Evolutionary conservation across 2,113 vertebrate genomes (phyloP), one percentile per base, ranked within the genome.

Genomic region (Callocephalon fimbriatum): DNA sequence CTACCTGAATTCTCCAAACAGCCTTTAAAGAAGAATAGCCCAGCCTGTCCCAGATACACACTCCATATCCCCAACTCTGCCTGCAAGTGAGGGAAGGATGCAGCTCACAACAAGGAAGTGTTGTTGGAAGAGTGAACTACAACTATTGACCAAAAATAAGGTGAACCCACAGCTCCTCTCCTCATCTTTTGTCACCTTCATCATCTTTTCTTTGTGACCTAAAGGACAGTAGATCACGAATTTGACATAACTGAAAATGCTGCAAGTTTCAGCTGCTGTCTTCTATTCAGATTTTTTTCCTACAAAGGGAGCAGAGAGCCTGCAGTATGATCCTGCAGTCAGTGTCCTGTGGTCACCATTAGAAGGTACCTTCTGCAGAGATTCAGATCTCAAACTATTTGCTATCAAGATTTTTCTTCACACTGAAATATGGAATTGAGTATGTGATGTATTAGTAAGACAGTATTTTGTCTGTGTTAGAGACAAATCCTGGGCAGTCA

Each of bases 301-400:
- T 42, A 45, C 9, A 71, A 77, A 54, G 48, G 29, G 8, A 71
- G 25, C 26, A 38, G 62, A 67, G 12, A 56, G 6, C 15, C 47
- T 32, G 15, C 5, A 18, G 23, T 38, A 48, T 0, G 2, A 44
- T 26, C 17, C 18, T 1, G 1, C 6, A 40, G 27, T 14, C 38
- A n/a, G 20, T 22, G n/a, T 73, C 14, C 42, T 82, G 29, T 6
- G 1, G 16, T 37, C 63, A 48, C 31, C 1, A 0, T 53, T 56
- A 56, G 9, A 54, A 38, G 17, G 25, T 50, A 22, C 26, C 26
- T 72, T 44, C 56, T 47, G 31, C 16, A 68, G 45, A 65, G 6
- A 12, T 51, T 67, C 45, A 76, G 31, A 31, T 14, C 15, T 58
- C 13, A n/a, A 29, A 13, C 31, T 58, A 54, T 54, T 70, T 83